Conservation (phyloP, 1,140 invertebrate species). For the Cyclargus thomasi region DNA sequence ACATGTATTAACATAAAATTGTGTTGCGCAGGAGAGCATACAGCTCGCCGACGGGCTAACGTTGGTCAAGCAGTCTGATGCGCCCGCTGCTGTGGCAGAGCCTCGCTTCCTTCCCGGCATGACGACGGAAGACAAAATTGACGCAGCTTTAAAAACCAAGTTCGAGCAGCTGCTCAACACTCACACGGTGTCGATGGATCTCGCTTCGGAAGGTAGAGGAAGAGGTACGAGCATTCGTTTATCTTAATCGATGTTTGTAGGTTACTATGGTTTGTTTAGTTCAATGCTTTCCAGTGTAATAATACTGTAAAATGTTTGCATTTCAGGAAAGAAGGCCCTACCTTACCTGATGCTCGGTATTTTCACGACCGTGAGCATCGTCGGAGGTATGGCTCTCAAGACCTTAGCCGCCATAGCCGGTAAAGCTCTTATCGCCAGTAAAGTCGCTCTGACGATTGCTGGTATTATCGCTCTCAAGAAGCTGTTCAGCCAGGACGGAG, state of each 20-base stretch:
- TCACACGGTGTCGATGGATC: conserved; percentile 68
- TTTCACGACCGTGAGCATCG: conserved; percentile 78
- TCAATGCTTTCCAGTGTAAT: background rate
- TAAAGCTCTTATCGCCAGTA: conserved; percentile 81
- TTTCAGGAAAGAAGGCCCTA: conserved; percentile 69
- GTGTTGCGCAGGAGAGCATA: conserved; percentile 71
- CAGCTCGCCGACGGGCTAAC: conserved; percentile 76
- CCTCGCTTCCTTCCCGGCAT: conserved; percentile 70
- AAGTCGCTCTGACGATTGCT: conserved; percentile 81
- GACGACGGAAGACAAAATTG: conserved; percentile 68
- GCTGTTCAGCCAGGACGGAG: conserved; percentile 78
- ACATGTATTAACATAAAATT: conserved; percentile 30
- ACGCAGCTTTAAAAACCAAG: conserved; percentile 62
- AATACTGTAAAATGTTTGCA: conserved; percentile 23
- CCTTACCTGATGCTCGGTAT: conserved; percentile 78
- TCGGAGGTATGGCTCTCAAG: conserved; percentile 78
- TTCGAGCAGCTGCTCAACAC: conserved; percentile 70
- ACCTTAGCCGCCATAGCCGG: conserved; percentile 80
- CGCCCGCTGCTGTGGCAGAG: conserved; percentile 61
- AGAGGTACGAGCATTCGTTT: conserved; percentile 48
- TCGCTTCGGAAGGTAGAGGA: conserved; percentile 69
- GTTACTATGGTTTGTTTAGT: background rate
- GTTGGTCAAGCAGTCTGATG: conserved; percentile 75
- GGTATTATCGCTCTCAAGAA: conserved; percentile 82
- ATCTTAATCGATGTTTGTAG: background rate